Base-by-base conservation (phyloP, 2,888 invertebrate genomes). In the Drosophila bunnanda region DNA sequence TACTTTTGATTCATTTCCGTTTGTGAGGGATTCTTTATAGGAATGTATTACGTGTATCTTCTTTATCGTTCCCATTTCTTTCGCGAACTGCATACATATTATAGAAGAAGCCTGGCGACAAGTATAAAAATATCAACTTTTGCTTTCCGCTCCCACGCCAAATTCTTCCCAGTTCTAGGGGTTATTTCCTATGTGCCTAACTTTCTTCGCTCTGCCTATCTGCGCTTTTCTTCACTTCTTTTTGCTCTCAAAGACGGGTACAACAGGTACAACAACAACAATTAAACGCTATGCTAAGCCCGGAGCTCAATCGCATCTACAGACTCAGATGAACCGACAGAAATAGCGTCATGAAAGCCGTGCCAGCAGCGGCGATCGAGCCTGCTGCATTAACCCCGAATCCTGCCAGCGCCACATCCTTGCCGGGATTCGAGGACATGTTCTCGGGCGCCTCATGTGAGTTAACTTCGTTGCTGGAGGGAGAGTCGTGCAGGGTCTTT, bases 221-320 rank as follows among this genome's bases (percentile, higher is more conserved):
- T 84, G 69, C 70, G 54, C 60, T 66, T 73, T 46, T 34, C 65
- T 30, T 54, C 34, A 61, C 53, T 46, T 41, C 41, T 50, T 30
- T 50, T 53, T 64, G 64, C 69, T 78, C 77, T 87, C 77, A 85
- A 85, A 88, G 90, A 90, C 90, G 91, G 91, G 87, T 91, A 90
- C 89, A 91, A 90, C 91, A 91, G 90, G 90, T 91, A 91, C 91
- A 91, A 91, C 91, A 91, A 90, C 90, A 90, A 90, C 83, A 90
- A 89, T 89, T 90, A 89, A 90, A 89, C 82, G 89, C 89, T 91
- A 91, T 79, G 74, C 83, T 88, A 78, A 78, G 82, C 52, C 76
- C 79, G 75, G 80, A 80, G 36, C 55, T 48, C 48, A 15, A 39
- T 48, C 55, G 20, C 68, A 64, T 88, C 88, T 88, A 88, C 88